Percentiles rank a stretch among this genome's conserved stretches.
These are phyloP conservation scores for Drosophila quinaria DNA, from an alignment of 2,888 invertebrate genomes.

Conservation along the genomic window DNA sequence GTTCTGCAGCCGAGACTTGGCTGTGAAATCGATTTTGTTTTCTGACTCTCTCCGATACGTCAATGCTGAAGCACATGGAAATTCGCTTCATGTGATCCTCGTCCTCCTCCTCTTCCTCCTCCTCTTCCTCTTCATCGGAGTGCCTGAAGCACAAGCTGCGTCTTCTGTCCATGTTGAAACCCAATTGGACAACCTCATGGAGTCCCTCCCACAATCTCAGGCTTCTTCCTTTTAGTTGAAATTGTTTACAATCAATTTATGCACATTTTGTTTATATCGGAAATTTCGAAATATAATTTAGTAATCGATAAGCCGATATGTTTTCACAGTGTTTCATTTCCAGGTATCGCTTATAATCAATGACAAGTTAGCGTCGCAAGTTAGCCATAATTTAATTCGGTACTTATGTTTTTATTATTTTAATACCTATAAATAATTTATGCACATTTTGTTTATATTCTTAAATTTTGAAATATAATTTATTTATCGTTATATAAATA, in stretches of 20 bases:
- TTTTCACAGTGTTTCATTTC: not conserved
- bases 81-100: slow-evolving; percentile 32
- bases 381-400: no score
- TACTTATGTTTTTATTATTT: no score
- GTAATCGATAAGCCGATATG: slow-evolving; percentile 1
- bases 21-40: slow-evolving; percentile 9
- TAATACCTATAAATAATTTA: no score
- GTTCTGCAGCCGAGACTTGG: slow-evolving; percentile 1
- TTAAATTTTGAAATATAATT: no score
- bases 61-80: slow-evolving; percentile 59
- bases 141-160: slow-evolving; percentile 23
- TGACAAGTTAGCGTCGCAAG: no score
- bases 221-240: not conserved
- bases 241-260: slow-evolving; percentile 18
- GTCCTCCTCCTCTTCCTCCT: slow-evolving; percentile 24
- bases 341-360: not conserved
- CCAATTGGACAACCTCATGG: slow-evolving; percentile 1
- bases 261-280: slow-evolving; percentile 1
- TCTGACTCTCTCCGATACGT: slow-evolving; percentile 32
- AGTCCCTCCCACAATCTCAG: not conserved
- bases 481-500: no score
- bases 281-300: not conserved
- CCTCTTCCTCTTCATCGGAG: slow-evolving; percentile 19
- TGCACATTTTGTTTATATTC: no score
- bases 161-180: slow-evolving; percentile 32